Evolutionary conservation across 2,113 vertebrate species (phyloP).

Genomic region (Ramphastos sulfuratus): DNA sequence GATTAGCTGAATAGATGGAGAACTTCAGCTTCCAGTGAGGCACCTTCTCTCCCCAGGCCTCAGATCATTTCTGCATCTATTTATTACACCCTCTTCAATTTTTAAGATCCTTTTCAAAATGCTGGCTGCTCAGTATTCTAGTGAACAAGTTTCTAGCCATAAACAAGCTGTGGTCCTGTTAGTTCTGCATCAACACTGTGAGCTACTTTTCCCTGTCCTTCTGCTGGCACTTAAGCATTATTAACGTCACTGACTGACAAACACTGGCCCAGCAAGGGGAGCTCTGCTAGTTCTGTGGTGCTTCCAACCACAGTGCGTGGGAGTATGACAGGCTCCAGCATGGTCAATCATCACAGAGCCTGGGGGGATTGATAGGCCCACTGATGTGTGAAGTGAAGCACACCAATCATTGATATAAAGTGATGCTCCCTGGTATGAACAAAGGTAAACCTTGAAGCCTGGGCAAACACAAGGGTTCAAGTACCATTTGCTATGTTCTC

Average conservation of each 20-base stretch:
- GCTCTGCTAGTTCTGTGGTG: background rate
- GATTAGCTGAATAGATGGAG: constrained; percentile 27
- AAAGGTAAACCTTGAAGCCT: background rate
- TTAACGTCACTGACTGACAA: background rate
- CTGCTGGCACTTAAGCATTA: background rate
- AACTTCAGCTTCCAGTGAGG: constrained; percentile 31
- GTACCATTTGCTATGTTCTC: background rate
- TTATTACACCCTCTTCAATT: constrained; percentile 18
- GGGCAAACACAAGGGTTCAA: background rate
- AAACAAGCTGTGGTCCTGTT: background rate
- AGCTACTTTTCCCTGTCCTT: background rate
- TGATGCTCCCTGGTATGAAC: background rate
- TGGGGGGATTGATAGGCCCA: background rate
- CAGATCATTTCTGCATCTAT: constrained; percentile 2
- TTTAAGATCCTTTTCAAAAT: constrained; percentile 4
- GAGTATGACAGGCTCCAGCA: background rate
- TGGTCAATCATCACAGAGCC: background rate
- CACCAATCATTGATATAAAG: background rate
- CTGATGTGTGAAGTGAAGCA: background rate
- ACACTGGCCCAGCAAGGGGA: background rate
- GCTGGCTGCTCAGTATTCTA: background rate
- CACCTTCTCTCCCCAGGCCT: constrained; percentile 14
- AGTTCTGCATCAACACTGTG: background rate
- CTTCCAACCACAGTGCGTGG: background rate
- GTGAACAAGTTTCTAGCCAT: background rate